Base-by-base conservation (phyloP, 2,113 vertebrate genomes). In the Siniperca knerii region DNA sequence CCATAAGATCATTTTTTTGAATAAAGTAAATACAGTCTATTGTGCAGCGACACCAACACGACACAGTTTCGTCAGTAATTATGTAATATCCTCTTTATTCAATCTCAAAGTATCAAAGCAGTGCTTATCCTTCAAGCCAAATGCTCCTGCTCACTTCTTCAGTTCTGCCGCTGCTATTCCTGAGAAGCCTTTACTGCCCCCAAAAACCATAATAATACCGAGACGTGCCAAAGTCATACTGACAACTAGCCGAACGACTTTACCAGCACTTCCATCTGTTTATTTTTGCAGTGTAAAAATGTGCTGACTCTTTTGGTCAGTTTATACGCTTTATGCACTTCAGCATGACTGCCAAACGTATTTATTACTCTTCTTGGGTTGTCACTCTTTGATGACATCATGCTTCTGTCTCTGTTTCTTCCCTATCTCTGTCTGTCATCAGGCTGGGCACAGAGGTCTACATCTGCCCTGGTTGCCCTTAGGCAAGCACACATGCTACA, bases 391-490 rank as follows among this genome's bases (percentile, higher is more conserved):
- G 91, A 77, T 91, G 88, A 92, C 90, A 81, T 89, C 82, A 90
- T 64, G 13, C 15, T 0, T 40, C 72, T 87, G 86, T 90, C 89
- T 90, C 81, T 65, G 57, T 74, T 86, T 50, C 81, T 74, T 73
- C 76, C 82, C 77, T 90, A 92, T 93, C 91, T 70, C 64, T 81
- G 85, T 92, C 90, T 92, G 90, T 85, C 86, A 93, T 93, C 91
- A 33, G 75, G 79, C 83, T 60, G 85, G 81, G 65, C 82, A 64
- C 57, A 52, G 76, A 61, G 73, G 82, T 85, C 88, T 76, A 60
- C 89, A 90, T 90, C 85, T 89, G 87, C 87, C 81, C 69, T 1
- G 50, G 61, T 42, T 55, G 62, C 75, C 85, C 80, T 82, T 75
- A 18, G 80, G 89, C 84, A 54, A 72, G 46, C 66, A 62, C 52